phyloP scores from a whole-genome alignment of 2,888 invertebrate species.

The Tenodera sinensis region DNA sequence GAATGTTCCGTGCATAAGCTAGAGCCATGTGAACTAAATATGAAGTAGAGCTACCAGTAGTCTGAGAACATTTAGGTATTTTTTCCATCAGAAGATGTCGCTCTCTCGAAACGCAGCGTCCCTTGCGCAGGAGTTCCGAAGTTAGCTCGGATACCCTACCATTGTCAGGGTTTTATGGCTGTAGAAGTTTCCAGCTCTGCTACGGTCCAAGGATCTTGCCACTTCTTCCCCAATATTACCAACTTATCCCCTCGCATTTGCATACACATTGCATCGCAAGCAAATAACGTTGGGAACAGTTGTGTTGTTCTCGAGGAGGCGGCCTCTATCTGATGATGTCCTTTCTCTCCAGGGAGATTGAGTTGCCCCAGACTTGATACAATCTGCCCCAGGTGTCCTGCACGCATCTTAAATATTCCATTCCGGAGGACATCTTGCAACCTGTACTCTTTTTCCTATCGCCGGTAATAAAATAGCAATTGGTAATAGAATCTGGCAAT shows the following conservation, averaged over 20 bases:
- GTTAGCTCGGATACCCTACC: neutral
- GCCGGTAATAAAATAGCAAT: neutral
- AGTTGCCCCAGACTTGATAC: neutral
- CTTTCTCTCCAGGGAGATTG: neutral
- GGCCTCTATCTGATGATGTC: neutral
- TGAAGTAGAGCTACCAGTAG: too few relatives aligned
- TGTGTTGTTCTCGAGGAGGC: neutral
- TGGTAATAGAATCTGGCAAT: neutral
- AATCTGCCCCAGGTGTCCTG: neutral
- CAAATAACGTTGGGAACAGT: neutral
- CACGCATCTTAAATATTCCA: neutral
- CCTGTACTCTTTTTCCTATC: neutral
- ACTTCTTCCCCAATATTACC: neutral
- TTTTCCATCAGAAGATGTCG: neutral
- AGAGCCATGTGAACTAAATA: too few relatives aligned
- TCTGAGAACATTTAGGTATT: neutral
- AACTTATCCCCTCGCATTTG: constrained; percentile 13
- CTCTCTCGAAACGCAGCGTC: neutral
- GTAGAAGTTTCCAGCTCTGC: neutral
- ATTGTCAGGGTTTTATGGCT: neutral
- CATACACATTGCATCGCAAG: constrained; percentile 19
- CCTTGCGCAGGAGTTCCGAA: neutral
- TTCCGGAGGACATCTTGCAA: neutral
- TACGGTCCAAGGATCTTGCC: neutral
- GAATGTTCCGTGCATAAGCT: too few relatives aligned